phyloP scores from a whole-genome alignment of 2,888 invertebrate species.

The Apodemia zela region DNA sequence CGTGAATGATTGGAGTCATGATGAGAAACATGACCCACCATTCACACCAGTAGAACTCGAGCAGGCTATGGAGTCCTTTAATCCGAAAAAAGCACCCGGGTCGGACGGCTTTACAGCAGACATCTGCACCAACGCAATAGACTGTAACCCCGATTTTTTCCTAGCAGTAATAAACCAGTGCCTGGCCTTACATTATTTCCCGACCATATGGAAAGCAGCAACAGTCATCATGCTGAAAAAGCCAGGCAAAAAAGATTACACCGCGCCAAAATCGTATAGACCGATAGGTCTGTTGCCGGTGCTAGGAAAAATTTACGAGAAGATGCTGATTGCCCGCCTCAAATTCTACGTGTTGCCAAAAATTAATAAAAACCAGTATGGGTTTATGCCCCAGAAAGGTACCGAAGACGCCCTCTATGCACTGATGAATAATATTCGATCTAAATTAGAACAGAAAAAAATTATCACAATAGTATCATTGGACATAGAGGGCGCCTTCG shows the following conservation, averaged over 20 bases:
- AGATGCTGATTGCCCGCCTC: constrained; percentile 10
- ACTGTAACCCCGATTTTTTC: neutral
- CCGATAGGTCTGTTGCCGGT: no score
- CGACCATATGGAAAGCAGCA: neutral
- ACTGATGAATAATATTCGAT: no score
- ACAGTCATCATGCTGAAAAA: neutral
- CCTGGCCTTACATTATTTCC: neutral
- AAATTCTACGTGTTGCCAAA: neutral
- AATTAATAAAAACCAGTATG: neutral
- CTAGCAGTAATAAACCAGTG: neutral
- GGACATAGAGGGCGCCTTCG: no score
- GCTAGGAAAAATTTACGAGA: neutral
- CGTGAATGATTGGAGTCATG: neutral
- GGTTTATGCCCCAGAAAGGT: neutral
- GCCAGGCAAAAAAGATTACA: neutral
- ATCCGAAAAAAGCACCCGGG: neutral
- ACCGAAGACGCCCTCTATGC: no score
- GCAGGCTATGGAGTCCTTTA: neutral
- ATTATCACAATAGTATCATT: no score
- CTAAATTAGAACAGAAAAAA: no score
- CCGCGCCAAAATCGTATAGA: neutral
- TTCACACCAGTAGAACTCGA: neutral
- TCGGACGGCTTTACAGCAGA: neutral
- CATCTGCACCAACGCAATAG: neutral
- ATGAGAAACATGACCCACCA: neutral